Evolutionary conservation across 2,797 vertebrate genomes (phyloP), one percentile per base, ranked within the genome.

Genomic region (Vespertilio murinus): DNA sequence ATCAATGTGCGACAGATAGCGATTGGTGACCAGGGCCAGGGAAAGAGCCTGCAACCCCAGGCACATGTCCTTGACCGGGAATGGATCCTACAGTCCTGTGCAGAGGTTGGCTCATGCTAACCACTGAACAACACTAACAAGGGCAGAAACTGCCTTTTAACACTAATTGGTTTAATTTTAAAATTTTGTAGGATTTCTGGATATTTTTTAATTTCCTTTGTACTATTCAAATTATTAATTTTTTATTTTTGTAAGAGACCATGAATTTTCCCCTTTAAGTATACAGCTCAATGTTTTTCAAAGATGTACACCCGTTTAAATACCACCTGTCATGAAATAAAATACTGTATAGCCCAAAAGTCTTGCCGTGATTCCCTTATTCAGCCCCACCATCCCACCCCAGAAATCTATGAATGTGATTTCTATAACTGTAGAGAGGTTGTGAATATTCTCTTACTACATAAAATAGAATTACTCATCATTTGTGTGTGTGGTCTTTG

Each of bases 101-200:
- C 30, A n/a, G 8, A 2, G 61, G 30, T 3, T 33, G 30, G 16
- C 12, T 47, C 14, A 8, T 0, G 14, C 61, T 33, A 33, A 65
- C 16, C 61, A 64, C 61, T 64, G 61, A 30, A n/a, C 61, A 3
- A 64, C 61, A 64, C 61, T 10, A 54, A 54, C 7, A 65, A 18
- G 11, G 59, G 59, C 59, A 61, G 59, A 30, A 30, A 61, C 59
- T 13, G 6, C 6, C 5, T 93, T 93, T 89, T 64, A 80, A 75
- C 8, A 67, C 4, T 94, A 77, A 17, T 81, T 47, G 74, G 20
- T 94, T 78, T 92, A 77, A 73, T 92, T 94, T 77, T n/a, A 22
- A 88, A 79, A 61, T 52, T 92, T 75, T 75, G 42, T 33, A 17
- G 18, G 8, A 79, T 86, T 91, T 96, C 28, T 93, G 6, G 8